Base-by-base conservation (phyloP, 2,888 invertebrate species). In the Barypeithes pellucidus region DNA sequence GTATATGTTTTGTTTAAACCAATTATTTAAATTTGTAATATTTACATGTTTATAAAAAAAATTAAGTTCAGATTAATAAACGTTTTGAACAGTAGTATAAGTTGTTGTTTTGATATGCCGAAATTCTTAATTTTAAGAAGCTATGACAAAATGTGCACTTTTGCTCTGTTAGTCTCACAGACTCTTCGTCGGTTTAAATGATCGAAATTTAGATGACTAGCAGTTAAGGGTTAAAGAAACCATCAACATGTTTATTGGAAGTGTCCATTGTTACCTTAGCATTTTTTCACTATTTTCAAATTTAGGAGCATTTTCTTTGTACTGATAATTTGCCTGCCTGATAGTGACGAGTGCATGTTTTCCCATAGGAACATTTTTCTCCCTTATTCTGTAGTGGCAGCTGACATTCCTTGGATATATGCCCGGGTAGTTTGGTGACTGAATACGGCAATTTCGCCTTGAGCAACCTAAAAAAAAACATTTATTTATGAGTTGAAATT, bases 341-440 rank as follows among this genome's bases (percentile, higher is more conserved):
- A 95, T 91, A 68, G 91, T 91, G 79, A 94, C 87, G 80, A 94
- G 87, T 71, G 93, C 93, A 80, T 94, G 92, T 84, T 93, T 92
- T 77, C 93, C 93, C 14, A 89, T 87, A 12, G 93, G 93, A 77
- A 89, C 87, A 77, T 87, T 86, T 62, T 82, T 80, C 77, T 86
- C 86, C 72, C 85, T 80, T 68, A 86, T 81, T 62, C 84, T 81
- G 79, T 86, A 87, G 75, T 84, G 83, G 77, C 86, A 86, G 79
- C 94, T 94, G 75, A 95, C 92, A 85, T 95, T 95, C 73, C 95
- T 88, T 4, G 95, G 95, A 86, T 96, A 96, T 78, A 95, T 92
- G 65, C 96, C 96, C 11, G 95, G 95, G 86, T 94, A 96, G 89
- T 96, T 96, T 11, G 96, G 96, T 22, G 95, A 95, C 86, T 94